phyloP scores from a whole-genome alignment of 2,888 invertebrate species.

The Serripes groenlandicus region DNA sequence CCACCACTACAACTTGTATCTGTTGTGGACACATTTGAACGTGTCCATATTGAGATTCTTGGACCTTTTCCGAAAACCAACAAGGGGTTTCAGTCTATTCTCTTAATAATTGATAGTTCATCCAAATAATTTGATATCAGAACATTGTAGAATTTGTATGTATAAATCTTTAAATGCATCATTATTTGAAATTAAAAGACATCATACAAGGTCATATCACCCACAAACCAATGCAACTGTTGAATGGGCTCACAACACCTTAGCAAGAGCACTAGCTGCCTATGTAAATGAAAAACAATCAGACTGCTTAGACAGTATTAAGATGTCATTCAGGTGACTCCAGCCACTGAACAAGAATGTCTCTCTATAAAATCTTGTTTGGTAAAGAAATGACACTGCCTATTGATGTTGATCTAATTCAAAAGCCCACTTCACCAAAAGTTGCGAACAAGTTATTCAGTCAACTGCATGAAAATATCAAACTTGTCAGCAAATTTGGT shows the following conservation, averaged over 20 bases:
- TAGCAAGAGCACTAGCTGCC: constrained; percentile 46
- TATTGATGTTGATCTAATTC: constrained; percentile 33
- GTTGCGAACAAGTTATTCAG: constrained; percentile 25
- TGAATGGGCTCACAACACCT: constrained; percentile 44
- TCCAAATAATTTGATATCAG: constrained; percentile 61
- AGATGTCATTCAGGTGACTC: constrained; percentile 50
- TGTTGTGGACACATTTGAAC: constrained; percentile 30
- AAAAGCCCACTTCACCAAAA: constrained; percentile 29
- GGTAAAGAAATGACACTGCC: constrained; percentile 28
- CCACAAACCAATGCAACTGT: constrained; percentile 54
- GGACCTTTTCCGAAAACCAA: constrained; percentile 37
- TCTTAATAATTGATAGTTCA: constrained; percentile 54
- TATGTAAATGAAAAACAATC: constrained; percentile 47
- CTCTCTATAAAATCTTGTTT: constrained; percentile 23
- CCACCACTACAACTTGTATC: constrained; percentile 43
- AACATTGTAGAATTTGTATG: constrained; percentile 58
- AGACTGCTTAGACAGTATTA: constrained; percentile 51
- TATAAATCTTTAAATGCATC: constrained; percentile 56
- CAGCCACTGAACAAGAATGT: constrained; percentile 1
- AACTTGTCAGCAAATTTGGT: constrained; percentile 26
- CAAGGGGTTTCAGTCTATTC: constrained; percentile 35
- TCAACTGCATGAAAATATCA: constrained; percentile 11
- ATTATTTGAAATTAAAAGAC: constrained; percentile 52
- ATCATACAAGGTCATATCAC: constrained; percentile 56
- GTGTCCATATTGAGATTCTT: constrained; percentile 55